A percentile compares a stretch with the other conserved stretches of the same genome.
Evolutionary conservation across 2,113 vertebrate species (phyloP).

Genomic region (Copsychus sechellarum): DNA sequence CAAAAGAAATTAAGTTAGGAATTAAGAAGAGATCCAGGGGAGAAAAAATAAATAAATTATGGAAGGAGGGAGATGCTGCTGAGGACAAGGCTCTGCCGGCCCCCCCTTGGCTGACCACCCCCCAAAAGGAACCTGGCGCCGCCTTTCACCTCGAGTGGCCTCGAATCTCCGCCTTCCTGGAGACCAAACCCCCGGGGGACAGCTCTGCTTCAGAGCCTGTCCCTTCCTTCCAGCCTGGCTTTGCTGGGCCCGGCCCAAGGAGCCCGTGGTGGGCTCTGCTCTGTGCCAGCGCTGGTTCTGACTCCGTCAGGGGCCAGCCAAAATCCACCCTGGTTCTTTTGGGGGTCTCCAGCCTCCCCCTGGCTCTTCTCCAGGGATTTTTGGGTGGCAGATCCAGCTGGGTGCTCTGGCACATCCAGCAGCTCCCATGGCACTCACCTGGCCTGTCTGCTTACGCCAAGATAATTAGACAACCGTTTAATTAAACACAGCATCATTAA

Average conservation of each 20-base stretch:
- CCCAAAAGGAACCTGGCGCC: not conserved
- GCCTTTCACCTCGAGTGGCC: not conserved
- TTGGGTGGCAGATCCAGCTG: not conserved
- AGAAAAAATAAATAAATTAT: not conserved
- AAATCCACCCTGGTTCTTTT: rapidly evolving
- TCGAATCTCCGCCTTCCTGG: not conserved
- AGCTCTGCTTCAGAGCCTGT: not conserved
- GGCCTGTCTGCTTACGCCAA: rapidly evolving
- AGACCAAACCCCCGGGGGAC: not conserved
- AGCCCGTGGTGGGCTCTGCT: not conserved
- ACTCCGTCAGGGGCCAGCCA: rapidly evolving
- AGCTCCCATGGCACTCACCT: rapidly evolving
- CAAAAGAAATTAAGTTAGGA: conserved; percentile 71
- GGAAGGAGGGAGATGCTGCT: not conserved
- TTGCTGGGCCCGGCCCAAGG: rapidly evolving
- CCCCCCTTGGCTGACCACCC: not conserved
- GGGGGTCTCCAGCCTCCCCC: not conserved
- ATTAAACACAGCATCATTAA: not conserved
- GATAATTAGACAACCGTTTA: not conserved
- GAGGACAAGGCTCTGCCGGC: not conserved
- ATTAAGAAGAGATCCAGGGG: conserved; percentile 46
- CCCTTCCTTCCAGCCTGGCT: not conserved
- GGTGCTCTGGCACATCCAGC: not conserved
- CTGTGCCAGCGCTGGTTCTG: not conserved
- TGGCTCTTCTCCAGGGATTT: rapidly evolving